Evolutionary conservation across 2,888 invertebrate genomes (phyloP).

Genomic region (Heteromyza rotundicornis): DNA sequence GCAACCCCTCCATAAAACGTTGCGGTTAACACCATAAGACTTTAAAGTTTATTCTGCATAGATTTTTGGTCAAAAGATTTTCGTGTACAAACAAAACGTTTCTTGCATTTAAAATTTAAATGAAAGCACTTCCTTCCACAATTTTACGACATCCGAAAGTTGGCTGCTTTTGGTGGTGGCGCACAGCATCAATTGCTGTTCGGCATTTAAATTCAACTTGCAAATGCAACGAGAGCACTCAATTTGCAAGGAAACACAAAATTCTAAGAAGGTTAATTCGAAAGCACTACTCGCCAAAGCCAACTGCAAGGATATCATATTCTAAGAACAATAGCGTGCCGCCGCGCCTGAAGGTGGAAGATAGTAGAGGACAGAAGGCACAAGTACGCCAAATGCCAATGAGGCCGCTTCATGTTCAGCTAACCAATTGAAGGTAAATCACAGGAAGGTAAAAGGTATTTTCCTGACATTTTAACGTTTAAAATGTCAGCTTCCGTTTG

Average conservation of each 20-base stretch:
- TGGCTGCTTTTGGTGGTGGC: no score
- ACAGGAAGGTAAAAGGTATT: background rate
- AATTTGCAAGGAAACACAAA: no score
- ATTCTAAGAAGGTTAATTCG: background rate
- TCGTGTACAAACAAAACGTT: no score
- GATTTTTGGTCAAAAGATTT: no score
- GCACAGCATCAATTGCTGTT: background rate
- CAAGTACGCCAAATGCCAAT: constrained; percentile 2
- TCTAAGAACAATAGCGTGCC: background rate
- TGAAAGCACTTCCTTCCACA: background rate
- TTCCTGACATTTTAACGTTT: background rate
- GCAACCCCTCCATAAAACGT: no score
- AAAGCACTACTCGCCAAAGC: background rate
- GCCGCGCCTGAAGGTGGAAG: no score
- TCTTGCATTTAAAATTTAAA: no score
- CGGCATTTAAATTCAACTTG: background rate
- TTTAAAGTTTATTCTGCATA: no score
- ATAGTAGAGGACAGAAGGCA: no score
- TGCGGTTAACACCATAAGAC: no score
- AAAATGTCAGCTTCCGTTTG: background rate
- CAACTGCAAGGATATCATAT: background rate
- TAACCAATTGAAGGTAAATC: background rate
- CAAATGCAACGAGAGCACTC: background rate
- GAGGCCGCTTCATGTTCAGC: background rate
- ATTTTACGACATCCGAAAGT: background rate